These are phyloP conservation scores for Parnassius apollo DNA, from an alignment of 2,888 invertebrate genomes.

Conservation along the genomic window DNA sequence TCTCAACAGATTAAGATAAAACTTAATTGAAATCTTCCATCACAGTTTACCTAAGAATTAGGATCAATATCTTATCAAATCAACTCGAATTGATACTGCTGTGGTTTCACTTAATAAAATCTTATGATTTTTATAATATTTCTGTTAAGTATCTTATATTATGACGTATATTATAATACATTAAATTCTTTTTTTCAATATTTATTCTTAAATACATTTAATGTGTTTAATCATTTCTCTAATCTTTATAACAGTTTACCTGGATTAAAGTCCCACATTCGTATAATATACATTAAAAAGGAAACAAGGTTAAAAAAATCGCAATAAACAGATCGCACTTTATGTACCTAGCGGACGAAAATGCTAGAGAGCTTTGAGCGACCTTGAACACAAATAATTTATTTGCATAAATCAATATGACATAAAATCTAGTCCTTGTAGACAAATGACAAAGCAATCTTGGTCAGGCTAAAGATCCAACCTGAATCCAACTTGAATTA, in stretches of 20 bases:
- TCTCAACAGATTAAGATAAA: slow-evolving; percentile 16
- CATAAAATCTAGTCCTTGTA: slow-evolving; percentile 1
- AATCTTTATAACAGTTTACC: too few species aligned
- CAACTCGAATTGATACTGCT: background rate
- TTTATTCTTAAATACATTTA: too few species aligned
- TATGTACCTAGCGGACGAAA: background rate
- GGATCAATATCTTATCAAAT: slow-evolving; percentile 19
- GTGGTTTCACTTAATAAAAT: background rate
- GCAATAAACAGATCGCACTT: background rate
- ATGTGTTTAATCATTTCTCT: too few species aligned
- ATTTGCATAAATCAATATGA: slow-evolving; percentile 11
- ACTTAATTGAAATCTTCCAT: slow-evolving; percentile 23
- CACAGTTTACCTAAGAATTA: slow-evolving; percentile 17
- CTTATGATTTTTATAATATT: too few species aligned
- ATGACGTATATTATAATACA: too few species aligned
- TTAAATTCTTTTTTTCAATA: too few species aligned
- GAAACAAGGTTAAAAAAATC: background rate
- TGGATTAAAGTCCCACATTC: too few species aligned
- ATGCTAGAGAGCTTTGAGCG: background rate
- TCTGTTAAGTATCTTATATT: too few species aligned
- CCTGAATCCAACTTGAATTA: slow-evolving; percentile 35
- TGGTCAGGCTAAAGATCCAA: slow-evolving; percentile 7
- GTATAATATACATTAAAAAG: too few species aligned
- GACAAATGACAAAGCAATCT: slow-evolving; percentile 12
- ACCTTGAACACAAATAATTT: background rate